These are phyloP conservation scores for Maccullochella peelii DNA, from an alignment of 2,113 vertebrate species.

Conservation along the genomic window DNA sequence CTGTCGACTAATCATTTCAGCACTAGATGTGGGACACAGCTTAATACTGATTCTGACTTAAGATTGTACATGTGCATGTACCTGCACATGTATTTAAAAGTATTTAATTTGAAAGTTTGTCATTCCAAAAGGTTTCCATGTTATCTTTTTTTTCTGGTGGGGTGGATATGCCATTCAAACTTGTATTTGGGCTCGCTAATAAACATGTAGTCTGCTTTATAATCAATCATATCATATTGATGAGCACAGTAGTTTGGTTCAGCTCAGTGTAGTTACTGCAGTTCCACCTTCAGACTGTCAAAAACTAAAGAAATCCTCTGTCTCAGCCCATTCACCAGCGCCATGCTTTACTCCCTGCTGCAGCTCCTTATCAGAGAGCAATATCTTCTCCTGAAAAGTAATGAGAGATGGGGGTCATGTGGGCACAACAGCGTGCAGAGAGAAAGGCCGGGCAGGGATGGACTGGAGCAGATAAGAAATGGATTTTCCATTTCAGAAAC, in stretches of 20 bases:
- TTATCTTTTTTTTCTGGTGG: too few species aligned
- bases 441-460: constrained; percentile 25
- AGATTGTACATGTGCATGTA: background rate
- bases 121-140: background rate
- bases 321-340: background rate
- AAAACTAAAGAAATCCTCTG: background rate
- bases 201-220: background rate
- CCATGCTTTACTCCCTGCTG: background rate
- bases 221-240: background rate
- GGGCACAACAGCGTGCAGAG: background rate
- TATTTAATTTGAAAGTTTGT: background rate
- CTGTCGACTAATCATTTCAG: background rate
- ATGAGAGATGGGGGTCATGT: background rate
- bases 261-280: background rate
- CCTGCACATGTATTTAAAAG: background rate
- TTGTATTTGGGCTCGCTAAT: background rate
- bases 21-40: background rate
- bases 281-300: background rate
- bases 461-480: constrained; percentile 51
- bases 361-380: background rate
- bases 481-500: constrained; percentile 69
- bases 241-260: background rate
- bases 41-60: background rate
- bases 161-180: background rate
- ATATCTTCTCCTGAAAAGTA: background rate